Base-by-base conservation (phyloP, 2,888 invertebrate genomes). In the Meiosimyza platycephala region DNA sequence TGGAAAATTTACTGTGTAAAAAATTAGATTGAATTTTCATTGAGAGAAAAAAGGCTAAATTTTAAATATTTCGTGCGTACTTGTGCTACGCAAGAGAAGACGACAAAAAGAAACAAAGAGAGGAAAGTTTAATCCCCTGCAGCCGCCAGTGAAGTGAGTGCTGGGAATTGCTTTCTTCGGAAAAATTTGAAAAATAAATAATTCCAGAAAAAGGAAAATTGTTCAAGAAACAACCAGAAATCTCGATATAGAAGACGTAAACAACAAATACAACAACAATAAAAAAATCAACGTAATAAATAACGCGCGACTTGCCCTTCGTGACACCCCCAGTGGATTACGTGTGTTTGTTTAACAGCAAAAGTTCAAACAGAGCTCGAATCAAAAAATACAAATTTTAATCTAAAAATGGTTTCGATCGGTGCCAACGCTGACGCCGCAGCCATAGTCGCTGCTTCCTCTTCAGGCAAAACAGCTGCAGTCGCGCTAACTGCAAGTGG, bases 61-160 rank as follows among this genome's bases (percentile, higher is more conserved):
- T 66, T 13, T 15, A 18, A 63, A 66, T 40, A 52, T 64, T 54
- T n/a, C 55, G 15, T 22, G 15, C 55, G 15, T 22, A 7, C 48
- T 40, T 7, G 40, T 40, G 40, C 40, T 7, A 40, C 6, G 6
- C 65, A 64, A 22, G 13, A 13, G 13, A 33, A 16, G 22, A 52
- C 71, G 60, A 65, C 72, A 76, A 78, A 79, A 79, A 79, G 82
- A 81, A 82, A 83, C 40, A 40, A 57, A 71, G 77, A 78, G 79
- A 79, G 79, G 82, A 83, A 83, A 83, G 82, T 81, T 74, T 73
- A 80, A 79, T 77, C 73, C 73, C 75, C 80, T 79, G 71, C 81
- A 82, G 82, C 82, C 79, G 76, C 83, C 81, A 81, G 81, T 80
- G 83, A 76, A 74, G 83, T 83, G 83, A 80, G 83, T 83, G 83